A percentile compares a stretch with the other conserved stretches of the same genome.
Evolutionary conservation across 2,888 invertebrate species (phyloP).

Genomic region (Laothoe populi): DNA sequence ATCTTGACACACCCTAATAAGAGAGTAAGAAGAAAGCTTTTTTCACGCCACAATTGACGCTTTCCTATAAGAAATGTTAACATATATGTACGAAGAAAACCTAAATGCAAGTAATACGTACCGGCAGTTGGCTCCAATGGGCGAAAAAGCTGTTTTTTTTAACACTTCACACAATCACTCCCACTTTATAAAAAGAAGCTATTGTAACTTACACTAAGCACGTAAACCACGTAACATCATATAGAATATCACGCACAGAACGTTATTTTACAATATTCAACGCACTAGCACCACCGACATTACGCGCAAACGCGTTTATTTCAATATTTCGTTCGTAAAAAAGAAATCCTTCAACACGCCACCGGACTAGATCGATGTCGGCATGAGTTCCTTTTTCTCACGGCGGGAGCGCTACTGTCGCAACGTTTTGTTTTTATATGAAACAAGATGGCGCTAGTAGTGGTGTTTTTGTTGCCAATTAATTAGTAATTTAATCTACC

Average conservation of each 20-base stretch:
- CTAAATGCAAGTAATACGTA: constrained; percentile 62
- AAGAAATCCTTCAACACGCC: constrained; percentile 65
- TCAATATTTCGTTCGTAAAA: constrained; percentile 73
- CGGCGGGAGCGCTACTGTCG: constrained; percentile 61
- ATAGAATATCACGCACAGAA: constrained; percentile 70
- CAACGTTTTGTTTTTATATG: constrained; percentile 41
- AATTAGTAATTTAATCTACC: background rate
- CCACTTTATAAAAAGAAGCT: constrained; percentile 59
- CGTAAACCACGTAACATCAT: constrained; percentile 72
- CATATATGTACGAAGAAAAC: constrained; percentile 53
- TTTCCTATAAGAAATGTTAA: constrained; percentile 55
- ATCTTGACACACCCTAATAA: constrained; percentile 75
- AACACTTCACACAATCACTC: constrained; percentile 71
- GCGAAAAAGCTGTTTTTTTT: constrained; percentile 58
- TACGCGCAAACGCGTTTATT: constrained; percentile 69
- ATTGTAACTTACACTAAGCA: constrained; percentile 78
- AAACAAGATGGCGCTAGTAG: constrained; percentile 57
- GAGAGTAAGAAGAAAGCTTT: constrained; percentile 45
- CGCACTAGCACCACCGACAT: constrained; percentile 81
- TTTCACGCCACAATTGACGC: constrained; percentile 42
- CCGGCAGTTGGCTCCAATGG: constrained; percentile 68
- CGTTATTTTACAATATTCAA: constrained; percentile 63
- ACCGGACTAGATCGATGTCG: constrained; percentile 80
- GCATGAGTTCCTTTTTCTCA: constrained; percentile 64
- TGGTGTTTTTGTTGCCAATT: constrained; percentile 45